phyloP scores from a whole-genome alignment of 2,797 vertebrate genomes.

The Apodemus agrarius region DNA sequence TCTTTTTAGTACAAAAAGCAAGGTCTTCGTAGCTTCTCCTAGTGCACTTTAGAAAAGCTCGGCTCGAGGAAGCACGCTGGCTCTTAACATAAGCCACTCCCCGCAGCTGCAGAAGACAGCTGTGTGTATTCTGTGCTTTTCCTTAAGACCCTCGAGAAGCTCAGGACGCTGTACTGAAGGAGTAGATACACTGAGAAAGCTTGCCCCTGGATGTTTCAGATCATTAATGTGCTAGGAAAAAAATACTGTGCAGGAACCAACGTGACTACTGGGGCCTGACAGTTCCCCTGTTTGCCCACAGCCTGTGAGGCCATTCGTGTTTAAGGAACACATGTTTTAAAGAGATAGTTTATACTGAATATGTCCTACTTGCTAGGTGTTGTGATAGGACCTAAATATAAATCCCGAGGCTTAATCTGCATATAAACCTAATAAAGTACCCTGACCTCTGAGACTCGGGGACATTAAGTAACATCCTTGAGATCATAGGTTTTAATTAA shows the following conservation, averaged over 20 bases:
- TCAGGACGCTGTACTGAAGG: not conserved
- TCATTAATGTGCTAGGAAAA: not conserved
- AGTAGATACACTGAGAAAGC: not conserved
- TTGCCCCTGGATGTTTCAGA: not conserved
- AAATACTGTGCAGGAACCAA: conserved; percentile 19
- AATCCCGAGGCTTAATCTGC: conserved; percentile 3
- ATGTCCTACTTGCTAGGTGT: not conserved
- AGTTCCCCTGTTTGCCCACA: not conserved
- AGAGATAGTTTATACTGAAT: conserved; percentile 15
- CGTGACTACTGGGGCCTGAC: not conserved
- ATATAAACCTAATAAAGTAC: not conserved
- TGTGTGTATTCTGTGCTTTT: conserved; percentile 14
- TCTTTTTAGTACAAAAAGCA: not conserved
- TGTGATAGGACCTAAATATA: conserved; percentile 49
- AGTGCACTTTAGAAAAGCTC: not conserved
- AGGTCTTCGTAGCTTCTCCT: not conserved
- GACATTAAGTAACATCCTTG: conserved; percentile 24
- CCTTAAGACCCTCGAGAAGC: not conserved
- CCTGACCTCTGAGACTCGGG: conserved; percentile 17
- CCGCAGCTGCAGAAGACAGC: not conserved
- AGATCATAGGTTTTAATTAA: conserved; percentile 46
- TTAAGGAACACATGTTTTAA: not conserved
- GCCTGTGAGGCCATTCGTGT: not conserved
- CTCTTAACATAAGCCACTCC: not conserved
- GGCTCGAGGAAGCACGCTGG: not conserved